Conservation (phyloP, 2,113 vertebrate genomes). For the Tringa solitaria region DNA sequence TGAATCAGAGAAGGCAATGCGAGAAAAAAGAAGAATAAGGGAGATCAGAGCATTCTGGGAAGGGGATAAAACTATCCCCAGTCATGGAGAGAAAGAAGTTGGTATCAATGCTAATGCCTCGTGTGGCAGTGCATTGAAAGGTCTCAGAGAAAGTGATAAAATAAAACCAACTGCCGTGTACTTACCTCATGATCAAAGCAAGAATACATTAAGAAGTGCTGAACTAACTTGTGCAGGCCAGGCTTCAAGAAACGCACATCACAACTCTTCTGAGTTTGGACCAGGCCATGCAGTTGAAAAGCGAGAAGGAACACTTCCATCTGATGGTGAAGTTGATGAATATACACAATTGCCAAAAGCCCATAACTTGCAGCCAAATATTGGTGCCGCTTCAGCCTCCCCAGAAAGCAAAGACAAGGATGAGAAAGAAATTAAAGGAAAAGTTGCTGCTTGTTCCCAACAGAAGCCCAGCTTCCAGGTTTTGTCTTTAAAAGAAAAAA, state of each 20-base stretch:
- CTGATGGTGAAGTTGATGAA: not conserved
- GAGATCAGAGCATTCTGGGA: conserved; percentile 92
- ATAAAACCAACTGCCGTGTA: not conserved
- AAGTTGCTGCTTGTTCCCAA: not conserved
- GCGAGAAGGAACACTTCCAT: not conserved
- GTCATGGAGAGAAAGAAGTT: not conserved
- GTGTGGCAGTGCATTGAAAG: not conserved
- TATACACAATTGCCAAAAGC: not conserved
- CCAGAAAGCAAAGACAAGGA: conserved; percentile 60
- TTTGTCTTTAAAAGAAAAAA: conserved; percentile 77
- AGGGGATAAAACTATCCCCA: conserved; percentile 65
- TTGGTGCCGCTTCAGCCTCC: conserved; percentile 64
- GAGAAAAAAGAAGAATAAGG: conserved; percentile 74
- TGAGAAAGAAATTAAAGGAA: conserved; percentile 41
- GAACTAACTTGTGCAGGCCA: conserved; percentile 6
- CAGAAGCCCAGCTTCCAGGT: conserved; percentile 70
- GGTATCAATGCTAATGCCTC: not conserved
- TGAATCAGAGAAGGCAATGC: not conserved
- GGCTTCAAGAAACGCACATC: not conserved
- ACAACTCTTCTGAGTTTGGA: not conserved
- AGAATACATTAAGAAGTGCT: conserved; percentile 27
- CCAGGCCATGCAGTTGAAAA: not conserved
- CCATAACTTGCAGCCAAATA: conserved; percentile 37
- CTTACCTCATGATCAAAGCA: not conserved
- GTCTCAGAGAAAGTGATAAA: not conserved